Evolutionary conservation across 2,888 invertebrate species (phyloP).

Genomic region (Scrobipalpa costella): DNA sequence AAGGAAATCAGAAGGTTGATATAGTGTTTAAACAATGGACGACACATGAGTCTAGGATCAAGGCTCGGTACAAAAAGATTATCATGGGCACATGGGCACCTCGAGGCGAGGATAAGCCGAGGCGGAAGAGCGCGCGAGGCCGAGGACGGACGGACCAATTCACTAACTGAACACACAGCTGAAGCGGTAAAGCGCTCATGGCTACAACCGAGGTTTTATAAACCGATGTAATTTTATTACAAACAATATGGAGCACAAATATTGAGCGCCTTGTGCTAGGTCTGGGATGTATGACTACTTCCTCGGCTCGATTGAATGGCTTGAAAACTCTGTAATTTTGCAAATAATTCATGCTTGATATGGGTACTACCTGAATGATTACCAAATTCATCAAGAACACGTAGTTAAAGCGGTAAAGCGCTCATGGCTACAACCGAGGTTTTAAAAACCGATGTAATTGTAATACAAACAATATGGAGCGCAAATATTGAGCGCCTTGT

Average conservation of each 20-base stretch:
- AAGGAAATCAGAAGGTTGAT: conserved; percentile 67
- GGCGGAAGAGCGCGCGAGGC: conserved; percentile 76
- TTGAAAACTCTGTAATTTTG: no score
- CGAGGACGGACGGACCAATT: conserved; percentile 75
- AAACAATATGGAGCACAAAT: neutral
- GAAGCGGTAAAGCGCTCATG: conserved; percentile 22
- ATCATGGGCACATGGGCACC: conserved; percentile 75
- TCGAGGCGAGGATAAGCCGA: conserved; percentile 70
- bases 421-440: conserved; percentile 17
- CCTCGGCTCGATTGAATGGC: no score
- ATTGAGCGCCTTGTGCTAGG: no score
- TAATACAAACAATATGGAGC: neutral
- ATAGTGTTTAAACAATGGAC: conserved; percentile 57
- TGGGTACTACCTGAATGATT: no score
- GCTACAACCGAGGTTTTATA: conserved; percentile 14
- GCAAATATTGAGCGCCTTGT: no score
- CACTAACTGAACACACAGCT: conserved; percentile 51
- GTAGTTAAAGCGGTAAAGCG: conserved; percentile 22
- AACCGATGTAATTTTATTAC: neutral
- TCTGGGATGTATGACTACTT: no score
- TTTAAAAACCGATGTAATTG: neutral
- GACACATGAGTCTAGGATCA: conserved; percentile 64
- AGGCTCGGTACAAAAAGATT: conserved; percentile 72
- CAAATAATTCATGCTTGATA: no score
- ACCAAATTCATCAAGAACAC: no score